Evolutionary conservation across 92 coral and sea anemone species (phyloP), one percentile per base, ranked within the genome.

Genomic region (Porites evermanni): DNA sequence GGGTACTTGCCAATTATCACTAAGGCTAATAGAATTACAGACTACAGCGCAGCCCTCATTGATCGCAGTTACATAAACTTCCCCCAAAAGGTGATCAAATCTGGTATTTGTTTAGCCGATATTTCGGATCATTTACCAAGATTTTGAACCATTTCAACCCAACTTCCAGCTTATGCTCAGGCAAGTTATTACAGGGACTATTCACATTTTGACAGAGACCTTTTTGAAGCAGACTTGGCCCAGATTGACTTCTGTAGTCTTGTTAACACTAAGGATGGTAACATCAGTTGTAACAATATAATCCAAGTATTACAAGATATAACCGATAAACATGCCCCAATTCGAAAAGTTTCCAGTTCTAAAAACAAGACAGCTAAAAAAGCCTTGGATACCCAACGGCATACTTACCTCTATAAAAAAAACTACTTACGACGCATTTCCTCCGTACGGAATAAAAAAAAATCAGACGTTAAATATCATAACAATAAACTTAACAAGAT

Each of bases 51-150:
- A 26, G 24, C 88, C 16, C 74, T 85, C 5, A 76, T 74, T 18
- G 88, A 84, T 67, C 88, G 60, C 59, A 84, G 74, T n/a, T 84
- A 84, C 44, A 63, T 59, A 14, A 58, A 75, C 52, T 8, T n/a
- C 24, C 70, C 82, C 10, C 75, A 85, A 23, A 92, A 92, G 74
- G 84, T 80, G 38, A 53, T 77, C 20, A 88, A 79, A 58, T 81
- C 94, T 23, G 94, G 94, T 17, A 80, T 88, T 53, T 92, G 90
- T 59, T 58, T 91, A 47, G 92, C 87, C 64, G 94, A 83, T 72
- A 88, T 88, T 23, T 82, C 93, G 11, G 91, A 88, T 66, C 91
- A 91, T 65, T 81, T 88, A 17, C 94, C 88, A 32, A 24, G 63
- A 18, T 87, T 88, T 64, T 91, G 94, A 58, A 83, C 94, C 24